Evolutionary conservation across 23 tunicate species (phyloP).

Genomic region (Ciona savignyi): DNA sequence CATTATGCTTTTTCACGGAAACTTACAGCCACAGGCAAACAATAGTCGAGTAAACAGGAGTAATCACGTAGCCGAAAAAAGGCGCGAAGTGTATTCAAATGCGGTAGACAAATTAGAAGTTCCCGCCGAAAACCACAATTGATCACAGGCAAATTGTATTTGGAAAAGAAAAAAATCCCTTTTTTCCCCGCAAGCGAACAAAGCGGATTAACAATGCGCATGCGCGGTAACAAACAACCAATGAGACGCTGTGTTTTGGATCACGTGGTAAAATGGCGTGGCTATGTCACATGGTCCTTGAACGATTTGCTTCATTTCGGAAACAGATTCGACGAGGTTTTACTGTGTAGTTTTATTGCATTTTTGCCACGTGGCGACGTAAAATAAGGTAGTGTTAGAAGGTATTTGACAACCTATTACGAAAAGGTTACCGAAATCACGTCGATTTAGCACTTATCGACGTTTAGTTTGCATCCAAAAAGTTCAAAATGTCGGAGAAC

Average conservation of each 20-base stretch:
- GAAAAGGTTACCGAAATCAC: not conserved
- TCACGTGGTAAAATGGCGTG: not conserved
- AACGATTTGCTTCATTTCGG: not conserved
- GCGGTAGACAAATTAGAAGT: too few relatives aligned
- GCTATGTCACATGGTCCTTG: not conserved
- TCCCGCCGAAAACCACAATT: too few relatives aligned
- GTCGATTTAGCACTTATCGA: not conserved
- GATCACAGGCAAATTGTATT: too few relatives aligned
- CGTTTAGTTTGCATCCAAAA: not conserved
- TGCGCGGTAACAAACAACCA: not conserved
- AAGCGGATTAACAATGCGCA: not conserved
- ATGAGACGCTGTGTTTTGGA: too few relatives aligned
- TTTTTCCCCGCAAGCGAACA: not conserved
- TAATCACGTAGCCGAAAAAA: too few relatives aligned
- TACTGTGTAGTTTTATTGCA: not conserved
- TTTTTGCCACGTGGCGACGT: constrained; percentile 2
- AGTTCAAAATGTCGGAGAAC: not conserved
- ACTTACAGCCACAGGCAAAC: too few relatives aligned
- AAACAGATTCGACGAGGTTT: not conserved
- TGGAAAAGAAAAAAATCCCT: not conserved
- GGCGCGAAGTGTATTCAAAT: too few relatives aligned
- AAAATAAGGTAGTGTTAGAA: not conserved
- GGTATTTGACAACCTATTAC: not conserved
- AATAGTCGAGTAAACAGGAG: too few relatives aligned
- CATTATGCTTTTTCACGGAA: too few relatives aligned